These are phyloP conservation scores for Luscinia megarhynchos DNA, from an alignment of 2,797 vertebrate genomes.

Conservation along the genomic window DNA sequence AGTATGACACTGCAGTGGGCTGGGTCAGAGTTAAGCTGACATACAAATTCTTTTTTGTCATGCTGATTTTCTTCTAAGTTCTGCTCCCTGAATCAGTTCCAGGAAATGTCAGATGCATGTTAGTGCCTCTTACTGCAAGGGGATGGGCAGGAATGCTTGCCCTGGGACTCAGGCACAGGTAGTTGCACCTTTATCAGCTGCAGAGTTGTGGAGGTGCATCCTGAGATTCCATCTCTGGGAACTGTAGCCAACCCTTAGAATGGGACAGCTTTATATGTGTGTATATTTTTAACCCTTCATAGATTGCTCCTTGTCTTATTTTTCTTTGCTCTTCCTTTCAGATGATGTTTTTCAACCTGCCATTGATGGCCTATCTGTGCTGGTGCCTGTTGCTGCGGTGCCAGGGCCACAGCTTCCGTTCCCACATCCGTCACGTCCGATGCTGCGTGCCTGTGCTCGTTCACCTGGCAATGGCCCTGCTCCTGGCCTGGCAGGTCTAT, in stretches of 20 bases:
- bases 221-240: not conserved
- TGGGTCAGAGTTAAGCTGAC: not conserved
- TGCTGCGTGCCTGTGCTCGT: constrained; percentile 71
- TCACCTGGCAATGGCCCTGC: constrained; percentile 84
- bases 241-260: not conserved
- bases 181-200: not conserved
- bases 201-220: not conserved
- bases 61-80: not conserved
- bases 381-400: constrained; percentile 93
- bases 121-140: not conserved
- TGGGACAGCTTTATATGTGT: not conserved
- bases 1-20: not conserved
- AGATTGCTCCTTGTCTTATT: not conserved
- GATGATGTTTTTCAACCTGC: constrained; percentile 94
- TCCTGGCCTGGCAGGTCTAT: constrained; percentile 90
- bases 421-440: constrained; percentile 81
- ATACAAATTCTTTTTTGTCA: not conserved
- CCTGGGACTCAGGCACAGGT: not conserved
- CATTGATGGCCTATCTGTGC: constrained; percentile 90
- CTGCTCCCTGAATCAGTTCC: not conserved
- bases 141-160: not conserved
- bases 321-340: constrained; percentile 65
- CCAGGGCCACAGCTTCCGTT: constrained; percentile 85
- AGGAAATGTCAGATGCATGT: not conserved
- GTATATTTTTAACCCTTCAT: not conserved